Base-by-base conservation (phyloP, 2,888 invertebrate species). In the Quadriops clusia region DNA sequence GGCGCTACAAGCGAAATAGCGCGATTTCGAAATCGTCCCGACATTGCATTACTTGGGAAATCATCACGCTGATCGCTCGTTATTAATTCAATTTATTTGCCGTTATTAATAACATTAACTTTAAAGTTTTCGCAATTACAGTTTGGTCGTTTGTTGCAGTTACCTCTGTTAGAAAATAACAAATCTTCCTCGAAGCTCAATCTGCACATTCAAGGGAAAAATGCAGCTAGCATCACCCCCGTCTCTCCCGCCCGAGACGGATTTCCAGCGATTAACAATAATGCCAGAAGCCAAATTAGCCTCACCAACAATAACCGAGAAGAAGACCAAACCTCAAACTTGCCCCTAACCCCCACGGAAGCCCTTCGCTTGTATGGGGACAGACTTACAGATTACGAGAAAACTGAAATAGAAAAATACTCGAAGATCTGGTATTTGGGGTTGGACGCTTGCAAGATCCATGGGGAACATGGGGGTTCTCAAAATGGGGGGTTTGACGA, bases 401-500 rank as follows among this genome's bases (percentile, higher is more conserved):
- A 83, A 51, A 77, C 76, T 45, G 94, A 95, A 64, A 78, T 94
- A 40, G 75, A 85, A 49, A 81, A 87, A 48, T 94, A 87, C 61
- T 82, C 87, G 5, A 90, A 94, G 60, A 77, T 94, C 42, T 95
- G 90, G 89, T 94, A 89, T 64, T 72, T 93, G 44, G 90, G 90
- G 0, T 64, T 89, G 49, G 80, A 85, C 39, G 77, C 87, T 23
- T 79, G 74, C 60, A 90, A 90, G 64, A 80, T 89, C 45, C 80
- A 82, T 51, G 86, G 83, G 11, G 78, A 80, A 47, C 72, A 82
- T 45, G 78, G 79, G 30, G 72, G 79, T 32, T 75, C 80, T 28
- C 79, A 83, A 56, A 90, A 90, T 64, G 77, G 79, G 41, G 89
- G 87, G 14, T 90, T 81, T 51, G 90, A 91, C 49, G 90, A 91